Evolutionary conservation across 1,140 invertebrate genomes (phyloP).

Genomic region (Drepana arcuata): DNA sequence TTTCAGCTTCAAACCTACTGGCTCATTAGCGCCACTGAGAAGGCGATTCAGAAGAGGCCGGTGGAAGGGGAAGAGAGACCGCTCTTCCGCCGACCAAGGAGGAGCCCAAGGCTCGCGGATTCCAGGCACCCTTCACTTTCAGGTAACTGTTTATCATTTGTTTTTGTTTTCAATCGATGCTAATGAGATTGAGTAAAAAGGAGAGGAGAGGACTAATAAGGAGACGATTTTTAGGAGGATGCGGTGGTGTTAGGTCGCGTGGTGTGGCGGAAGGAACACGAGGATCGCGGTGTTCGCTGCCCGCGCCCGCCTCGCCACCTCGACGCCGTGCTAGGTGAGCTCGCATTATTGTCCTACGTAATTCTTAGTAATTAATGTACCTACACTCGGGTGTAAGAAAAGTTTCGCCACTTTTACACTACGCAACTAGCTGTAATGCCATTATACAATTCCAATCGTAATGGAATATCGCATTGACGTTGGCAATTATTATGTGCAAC

Average conservation of each 20-base stretch:
- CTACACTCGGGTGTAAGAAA: no score
- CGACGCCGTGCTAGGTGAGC: conserved; percentile 5
- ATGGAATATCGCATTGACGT: no score
- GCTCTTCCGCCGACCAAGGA: conserved; percentile 82
- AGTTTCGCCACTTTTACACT: no score
- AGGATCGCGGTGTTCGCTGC: conserved; percentile 32
- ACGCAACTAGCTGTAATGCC: no score
- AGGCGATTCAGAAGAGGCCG: conserved; percentile 86
- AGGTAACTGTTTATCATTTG: conserved; percentile 46
- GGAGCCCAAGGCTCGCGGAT: conserved; percentile 83
- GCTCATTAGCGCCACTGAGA: conserved; percentile 87
- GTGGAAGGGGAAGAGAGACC: conserved; percentile 86
- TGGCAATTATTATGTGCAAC: no score
- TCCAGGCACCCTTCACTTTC: conserved; percentile 78
- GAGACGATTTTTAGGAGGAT: no score
- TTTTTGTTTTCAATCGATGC: background rate
- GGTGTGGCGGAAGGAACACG: conserved; percentile 13
- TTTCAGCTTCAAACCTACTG: conserved; percentile 85
- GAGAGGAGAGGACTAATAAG: no score
- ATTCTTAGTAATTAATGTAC: no score
- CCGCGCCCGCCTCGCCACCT: conserved; percentile 12
- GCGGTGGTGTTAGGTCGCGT: conserved; percentile 33
- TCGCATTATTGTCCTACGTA: no score
- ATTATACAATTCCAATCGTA: no score
- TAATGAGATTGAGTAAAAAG: background rate